Evolutionary conservation across 2,797 vertebrate species (phyloP).

Genomic region (Perodicticus potto): DNA sequence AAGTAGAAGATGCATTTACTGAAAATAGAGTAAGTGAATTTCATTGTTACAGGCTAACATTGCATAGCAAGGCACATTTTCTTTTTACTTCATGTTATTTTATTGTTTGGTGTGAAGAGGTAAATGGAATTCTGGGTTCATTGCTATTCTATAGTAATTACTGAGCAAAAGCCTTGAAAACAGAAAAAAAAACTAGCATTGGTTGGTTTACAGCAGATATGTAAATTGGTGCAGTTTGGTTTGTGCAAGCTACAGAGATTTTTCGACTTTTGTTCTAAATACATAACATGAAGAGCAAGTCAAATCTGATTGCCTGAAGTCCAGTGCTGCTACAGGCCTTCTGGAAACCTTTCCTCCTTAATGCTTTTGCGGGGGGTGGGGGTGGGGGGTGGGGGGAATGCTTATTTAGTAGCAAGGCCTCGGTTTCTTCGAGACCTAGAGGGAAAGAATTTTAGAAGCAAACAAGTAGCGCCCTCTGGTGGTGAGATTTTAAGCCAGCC

Average conservation of each 20-base stretch:
- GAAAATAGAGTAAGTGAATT: neutral
- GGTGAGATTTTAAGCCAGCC: conserved; percentile 56
- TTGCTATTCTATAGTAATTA: neutral
- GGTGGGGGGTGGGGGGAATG: no score
- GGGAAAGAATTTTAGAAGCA: neutral
- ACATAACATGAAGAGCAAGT: neutral
- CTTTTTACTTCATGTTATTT: neutral
- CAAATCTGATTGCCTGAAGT: neutral
- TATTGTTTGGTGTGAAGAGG: neutral
- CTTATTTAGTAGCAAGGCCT: neutral
- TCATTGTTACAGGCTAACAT: neutral
- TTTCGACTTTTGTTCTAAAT: conserved; percentile 8
- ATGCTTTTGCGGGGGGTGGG: no score
- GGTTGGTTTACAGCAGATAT: neutral
- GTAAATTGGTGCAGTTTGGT: neutral
- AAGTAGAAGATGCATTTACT: neutral
- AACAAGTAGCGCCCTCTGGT: conserved; percentile 76
- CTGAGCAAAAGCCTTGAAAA: neutral
- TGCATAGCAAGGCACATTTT: neutral
- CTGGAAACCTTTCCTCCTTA: neutral
- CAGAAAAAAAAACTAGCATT: neutral
- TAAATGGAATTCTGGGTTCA: neutral
- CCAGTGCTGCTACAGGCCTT: neutral
- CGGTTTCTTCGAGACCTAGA: neutral
- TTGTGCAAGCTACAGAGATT: conserved; percentile 35